Percentiles rank a stretch among this genome's conserved stretches.
phyloP scores from a whole-genome alignment of 2,113 vertebrate genomes.

The Nannospalax galili region DNA sequence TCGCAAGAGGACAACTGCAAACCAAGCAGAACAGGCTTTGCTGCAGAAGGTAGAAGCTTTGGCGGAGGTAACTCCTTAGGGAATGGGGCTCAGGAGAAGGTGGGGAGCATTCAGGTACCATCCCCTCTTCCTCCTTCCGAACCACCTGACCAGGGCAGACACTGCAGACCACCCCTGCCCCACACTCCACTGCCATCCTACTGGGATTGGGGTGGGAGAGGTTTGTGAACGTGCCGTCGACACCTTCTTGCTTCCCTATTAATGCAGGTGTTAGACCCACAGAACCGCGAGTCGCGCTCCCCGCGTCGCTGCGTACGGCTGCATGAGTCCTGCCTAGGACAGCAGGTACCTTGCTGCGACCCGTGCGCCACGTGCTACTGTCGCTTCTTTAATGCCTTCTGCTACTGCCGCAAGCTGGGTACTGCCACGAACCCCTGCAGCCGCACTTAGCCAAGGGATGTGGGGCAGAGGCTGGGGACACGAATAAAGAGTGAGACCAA shows the following conservation, averaged over 20 bases:
- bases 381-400: slow-evolving; percentile 97
- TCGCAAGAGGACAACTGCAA: slow-evolving; percentile 82
- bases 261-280: slow-evolving; percentile 86
- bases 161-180: neutral
- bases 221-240: neutral
- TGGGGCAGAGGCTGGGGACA: neutral
- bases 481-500: slow-evolving; percentile 76
- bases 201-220: rapidly evolving
- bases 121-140: neutral
- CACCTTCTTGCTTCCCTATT: neutral
- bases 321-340: slow-evolving; percentile 95
- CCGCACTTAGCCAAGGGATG: slow-evolving; percentile 80
- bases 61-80: slow-evolving; percentile 86
- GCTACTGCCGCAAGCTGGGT: slow-evolving; percentile 95
- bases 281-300: slow-evolving; percentile 89
- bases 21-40: slow-evolving; percentile 84
- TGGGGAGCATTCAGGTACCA: neutral
- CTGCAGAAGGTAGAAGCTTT: slow-evolving; percentile 84
- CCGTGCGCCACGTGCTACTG: slow-evolving; percentile 97
- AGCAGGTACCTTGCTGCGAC: slow-evolving; percentile 94
- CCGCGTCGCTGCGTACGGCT: slow-evolving; percentile 93
- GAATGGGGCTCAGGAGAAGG: rapidly evolving
- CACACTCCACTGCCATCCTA: neutral
- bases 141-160: neutral
- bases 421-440: slow-evolving; percentile 83